Evolutionary conservation across 2,888 invertebrate genomes (phyloP), one percentile per base, ranked within the genome.

Genomic region (Tridacna crocea): DNA sequence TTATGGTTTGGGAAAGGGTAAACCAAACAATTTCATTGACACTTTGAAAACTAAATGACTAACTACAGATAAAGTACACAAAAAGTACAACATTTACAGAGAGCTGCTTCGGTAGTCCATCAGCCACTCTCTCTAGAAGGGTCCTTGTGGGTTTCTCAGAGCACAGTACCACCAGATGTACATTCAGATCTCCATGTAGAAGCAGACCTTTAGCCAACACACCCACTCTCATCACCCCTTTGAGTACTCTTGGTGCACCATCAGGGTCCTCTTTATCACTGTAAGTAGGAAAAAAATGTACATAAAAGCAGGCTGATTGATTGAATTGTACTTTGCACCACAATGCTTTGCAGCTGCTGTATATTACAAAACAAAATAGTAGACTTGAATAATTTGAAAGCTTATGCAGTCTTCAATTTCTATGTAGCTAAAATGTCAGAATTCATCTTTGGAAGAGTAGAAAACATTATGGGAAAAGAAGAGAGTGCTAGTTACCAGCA

Each of bases 151-250:
- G 99, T 90, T 98, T 98, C 94, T 98, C 98, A 80, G 98, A 97
- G 95, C 99, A 99, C 79, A 99, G 95, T 77, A 99, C 98, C 58
- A 99, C 99, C 85, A 99, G 96, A 90, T 98, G 97, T 79, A 99
- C 98, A 92, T 96, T 96, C 85, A 96, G 96, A 95, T 99, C 99
- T 11, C 98, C 98, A 87, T 97, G 96, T 36, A 99, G 96, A 27
- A 99, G 95, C 83, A 99, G 96, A 61, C 98, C 98, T 94, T 98
- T 98, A 72, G 98, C 97, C 76, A 98, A 95, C 93, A 97, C 97
- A 76, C 99, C 99, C 68, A 99, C 98, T 86, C 99, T 96, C 98
- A 99, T 98, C 47, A 99, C 99, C 82, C 99, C 99, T 94, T 98
- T 98, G 68, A 99, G 95, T 88, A 97, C 96, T 83, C 99, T 96